These are phyloP conservation scores for Cephus nigrinus DNA, from an alignment of 2,888 invertebrate genomes.

Conservation along the genomic window DNA sequence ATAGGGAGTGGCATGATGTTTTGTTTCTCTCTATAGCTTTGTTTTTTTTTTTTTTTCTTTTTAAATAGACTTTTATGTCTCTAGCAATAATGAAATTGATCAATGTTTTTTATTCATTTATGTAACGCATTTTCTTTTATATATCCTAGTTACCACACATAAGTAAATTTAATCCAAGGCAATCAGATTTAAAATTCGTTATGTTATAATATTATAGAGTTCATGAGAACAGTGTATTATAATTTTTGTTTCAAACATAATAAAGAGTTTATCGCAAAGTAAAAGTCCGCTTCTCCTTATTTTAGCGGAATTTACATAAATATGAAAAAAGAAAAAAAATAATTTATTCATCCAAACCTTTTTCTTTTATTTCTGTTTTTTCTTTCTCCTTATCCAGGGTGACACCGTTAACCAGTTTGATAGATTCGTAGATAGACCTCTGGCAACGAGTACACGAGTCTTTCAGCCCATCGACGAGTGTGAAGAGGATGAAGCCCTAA, in stretches of 20 bases:
- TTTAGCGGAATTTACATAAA: neutral
- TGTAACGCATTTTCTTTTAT: neutral
- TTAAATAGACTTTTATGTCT: neutral
- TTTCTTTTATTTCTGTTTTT: slow-evolving; percentile 16
- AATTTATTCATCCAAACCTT: slow-evolving; percentile 29
- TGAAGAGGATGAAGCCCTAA: neutral
- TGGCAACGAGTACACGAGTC: neutral
- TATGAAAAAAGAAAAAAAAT: neutral
- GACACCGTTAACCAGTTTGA: slow-evolving; percentile 35
- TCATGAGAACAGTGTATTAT: neutral
- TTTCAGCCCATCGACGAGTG: neutral
- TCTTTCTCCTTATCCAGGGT: slow-evolving; percentile 26
- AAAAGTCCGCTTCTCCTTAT: neutral
- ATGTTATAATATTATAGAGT: neutral
- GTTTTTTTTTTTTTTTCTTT: neutral
- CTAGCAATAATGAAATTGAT: neutral
- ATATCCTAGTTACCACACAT: neutral
- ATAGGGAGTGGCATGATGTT: neutral
- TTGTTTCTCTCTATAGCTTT: neutral
- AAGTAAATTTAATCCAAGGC: neutral
- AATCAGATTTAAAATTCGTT: neutral
- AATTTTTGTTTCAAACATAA: neutral
- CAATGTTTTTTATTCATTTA: neutral
- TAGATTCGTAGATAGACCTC: slow-evolving; percentile 13
- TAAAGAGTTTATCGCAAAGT: neutral